Percentiles rank a stretch among this genome's conserved stretches.
Evolutionary conservation across 2,113 vertebrate genomes (phyloP).

Genomic region (Calyptommatus sinebrachiatus): DNA sequence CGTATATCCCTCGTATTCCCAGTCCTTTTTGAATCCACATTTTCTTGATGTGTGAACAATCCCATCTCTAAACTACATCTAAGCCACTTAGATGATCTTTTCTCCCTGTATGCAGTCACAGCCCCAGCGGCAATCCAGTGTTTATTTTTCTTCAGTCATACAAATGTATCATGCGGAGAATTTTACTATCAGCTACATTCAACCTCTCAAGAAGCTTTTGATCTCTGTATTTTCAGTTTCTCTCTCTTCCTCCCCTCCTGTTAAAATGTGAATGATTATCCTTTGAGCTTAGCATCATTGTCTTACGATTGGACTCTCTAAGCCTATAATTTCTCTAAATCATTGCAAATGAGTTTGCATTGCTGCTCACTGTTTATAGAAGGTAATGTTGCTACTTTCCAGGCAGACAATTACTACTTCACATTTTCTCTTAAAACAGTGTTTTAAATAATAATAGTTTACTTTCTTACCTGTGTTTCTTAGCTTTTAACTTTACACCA

Average conservation of each 20-base stretch:
- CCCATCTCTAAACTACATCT: too few relatives aligned
- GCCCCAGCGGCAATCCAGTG: neutral
- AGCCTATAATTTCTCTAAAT: slow-evolving; percentile 11
- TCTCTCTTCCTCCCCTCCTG: neutral
- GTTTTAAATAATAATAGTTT: neutral
- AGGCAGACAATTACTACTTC: neutral
- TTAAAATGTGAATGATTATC: neutral
- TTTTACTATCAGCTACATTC: slow-evolving; percentile 2
- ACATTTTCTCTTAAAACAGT: neutral
- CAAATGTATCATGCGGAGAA: neutral
- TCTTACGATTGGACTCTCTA: neutral
- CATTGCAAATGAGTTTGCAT: slow-evolving; percentile 8
- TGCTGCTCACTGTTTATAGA: neutral
- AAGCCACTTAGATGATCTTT: neutral
- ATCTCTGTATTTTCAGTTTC: neutral
- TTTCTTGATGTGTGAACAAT: too few relatives aligned
- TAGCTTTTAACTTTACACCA: neutral
- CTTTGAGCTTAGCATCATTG: neutral
- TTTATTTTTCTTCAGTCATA: neutral
- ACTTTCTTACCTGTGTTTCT: neutral
- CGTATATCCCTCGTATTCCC: too few relatives aligned
- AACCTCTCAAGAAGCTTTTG: slow-evolving; percentile 3
- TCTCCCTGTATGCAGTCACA: too few relatives aligned
- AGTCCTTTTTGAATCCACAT: too few relatives aligned
- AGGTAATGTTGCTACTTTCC: neutral